Conservation (phyloP, 2,113 vertebrate species). For the Cyprinus carpio region DNA sequence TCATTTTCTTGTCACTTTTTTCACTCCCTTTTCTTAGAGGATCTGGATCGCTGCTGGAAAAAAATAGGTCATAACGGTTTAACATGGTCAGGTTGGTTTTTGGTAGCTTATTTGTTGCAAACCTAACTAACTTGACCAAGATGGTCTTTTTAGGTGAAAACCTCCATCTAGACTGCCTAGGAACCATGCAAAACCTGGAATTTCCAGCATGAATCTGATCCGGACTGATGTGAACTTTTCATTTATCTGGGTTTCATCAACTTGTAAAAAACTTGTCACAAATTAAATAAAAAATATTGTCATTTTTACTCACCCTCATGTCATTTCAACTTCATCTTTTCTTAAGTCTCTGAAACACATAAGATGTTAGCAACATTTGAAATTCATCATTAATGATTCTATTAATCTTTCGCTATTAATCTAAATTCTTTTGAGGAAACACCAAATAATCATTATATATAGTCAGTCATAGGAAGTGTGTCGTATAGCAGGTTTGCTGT, state of each 20-base stretch:
- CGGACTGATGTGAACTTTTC: background rate
- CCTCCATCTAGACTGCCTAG: background rate
- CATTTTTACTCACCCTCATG: background rate
- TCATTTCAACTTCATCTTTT: background rate
- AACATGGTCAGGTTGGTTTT: background rate
- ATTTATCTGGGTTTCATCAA: background rate
- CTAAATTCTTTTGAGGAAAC: background rate
- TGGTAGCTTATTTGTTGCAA: background rate
- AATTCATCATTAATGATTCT: background rate
- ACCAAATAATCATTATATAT: background rate
- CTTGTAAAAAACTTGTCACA: too few relatives aligned
- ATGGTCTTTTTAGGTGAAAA: background rate
- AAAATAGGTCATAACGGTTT: too few relatives aligned
- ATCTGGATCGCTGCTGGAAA: background rate
- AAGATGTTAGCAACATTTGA: background rate
- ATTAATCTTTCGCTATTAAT: too few relatives aligned
- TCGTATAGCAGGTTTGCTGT: background rate
- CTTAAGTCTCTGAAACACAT: background rate
- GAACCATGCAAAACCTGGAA: background rate
- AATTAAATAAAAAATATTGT: background rate
- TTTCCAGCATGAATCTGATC: background rate
- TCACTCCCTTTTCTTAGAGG: background rate
- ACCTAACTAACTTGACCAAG: background rate
- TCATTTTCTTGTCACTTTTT: slow-evolving; percentile 3
- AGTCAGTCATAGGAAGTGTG: too few relatives aligned